These are phyloP conservation scores for Orthosia gothica DNA, from an alignment of 2,888 invertebrate species.

Conservation along the genomic window DNA sequence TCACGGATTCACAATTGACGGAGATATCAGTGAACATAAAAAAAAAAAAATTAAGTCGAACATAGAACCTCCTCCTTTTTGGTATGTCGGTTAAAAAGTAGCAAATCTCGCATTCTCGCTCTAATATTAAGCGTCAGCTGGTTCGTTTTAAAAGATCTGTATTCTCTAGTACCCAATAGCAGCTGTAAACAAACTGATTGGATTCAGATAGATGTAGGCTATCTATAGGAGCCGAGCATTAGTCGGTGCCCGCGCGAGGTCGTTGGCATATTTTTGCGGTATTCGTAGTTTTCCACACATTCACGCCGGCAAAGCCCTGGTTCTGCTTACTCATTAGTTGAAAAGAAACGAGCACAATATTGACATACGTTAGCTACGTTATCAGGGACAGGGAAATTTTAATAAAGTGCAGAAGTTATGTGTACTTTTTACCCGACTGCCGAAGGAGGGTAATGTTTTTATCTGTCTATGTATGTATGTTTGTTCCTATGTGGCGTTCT, in stretches of 20 bases:
- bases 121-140: constrained; percentile 33
- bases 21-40: no score
- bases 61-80: no score
- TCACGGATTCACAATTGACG: no score
- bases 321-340: constrained; percentile 29
- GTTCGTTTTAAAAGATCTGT: constrained; percentile 37
- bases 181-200: constrained; percentile 56
- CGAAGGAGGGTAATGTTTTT: no score
- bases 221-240: constrained; percentile 50
- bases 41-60: no score
- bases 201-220: constrained; percentile 42
- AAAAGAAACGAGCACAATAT: constrained; percentile 8
- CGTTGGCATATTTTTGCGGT: constrained; percentile 50
- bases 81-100: no score
- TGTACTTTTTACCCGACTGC: no score
- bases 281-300: constrained; percentile 53
- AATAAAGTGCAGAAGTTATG: constrained; percentile 1
- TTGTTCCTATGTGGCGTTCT: no score
- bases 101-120: not conserved
- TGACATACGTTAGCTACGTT: constrained; percentile 35
- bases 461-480: no score
- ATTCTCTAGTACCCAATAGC: constrained; percentile 10
- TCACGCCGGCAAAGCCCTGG: constrained; percentile 33
- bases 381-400: constrained; percentile 14
- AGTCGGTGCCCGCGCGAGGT: constrained; percentile 48